These are phyloP conservation scores for Cydia pomonella DNA, from an alignment of 1,140 invertebrate species.

Conservation along the genomic window DNA sequence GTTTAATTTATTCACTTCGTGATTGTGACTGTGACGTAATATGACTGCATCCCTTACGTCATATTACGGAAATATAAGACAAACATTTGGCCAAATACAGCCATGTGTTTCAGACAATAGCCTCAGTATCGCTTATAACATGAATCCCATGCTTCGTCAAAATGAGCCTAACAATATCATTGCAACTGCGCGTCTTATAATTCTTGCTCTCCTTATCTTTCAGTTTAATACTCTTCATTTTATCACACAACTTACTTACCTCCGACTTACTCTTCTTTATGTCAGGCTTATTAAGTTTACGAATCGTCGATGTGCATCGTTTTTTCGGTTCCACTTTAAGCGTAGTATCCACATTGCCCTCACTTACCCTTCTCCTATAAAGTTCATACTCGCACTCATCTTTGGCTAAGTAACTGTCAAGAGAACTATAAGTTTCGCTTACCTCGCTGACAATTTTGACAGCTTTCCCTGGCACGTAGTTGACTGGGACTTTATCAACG, in stretches of 20 bases:
- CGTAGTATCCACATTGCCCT: conserved; percentile 58
- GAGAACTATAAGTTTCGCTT: conserved; percentile 64
- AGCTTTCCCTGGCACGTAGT: conserved; percentile 69
- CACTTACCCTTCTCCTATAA: conserved; percentile 63
- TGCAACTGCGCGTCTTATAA: conserved; percentile 81
- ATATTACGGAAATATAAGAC: background rate
- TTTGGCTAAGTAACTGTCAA: conserved; percentile 66
- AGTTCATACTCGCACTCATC: conserved; percentile 59
- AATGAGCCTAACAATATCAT: conserved; percentile 86
- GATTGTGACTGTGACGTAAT: background rate
- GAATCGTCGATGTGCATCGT: conserved; percentile 67
- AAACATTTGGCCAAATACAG: background rate
- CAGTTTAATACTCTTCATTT: conserved; percentile 68
- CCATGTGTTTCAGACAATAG: conserved; percentile 81
- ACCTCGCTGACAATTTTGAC: conserved; percentile 75
- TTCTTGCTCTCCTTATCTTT: conserved; percentile 61
- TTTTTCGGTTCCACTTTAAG: conserved; percentile 51
- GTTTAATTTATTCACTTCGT: background rate
- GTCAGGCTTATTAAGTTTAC: conserved; percentile 62
- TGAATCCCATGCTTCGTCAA: conserved; percentile 87
- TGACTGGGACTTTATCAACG: conserved; percentile 59
- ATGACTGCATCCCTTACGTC: background rate
- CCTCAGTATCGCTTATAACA: conserved; percentile 88
- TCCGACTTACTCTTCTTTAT: conserved; percentile 72
- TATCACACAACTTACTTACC: conserved; percentile 71